Base-by-base conservation (phyloP, 2,113 vertebrate species). In the Anthoscopus minutus region DNA sequence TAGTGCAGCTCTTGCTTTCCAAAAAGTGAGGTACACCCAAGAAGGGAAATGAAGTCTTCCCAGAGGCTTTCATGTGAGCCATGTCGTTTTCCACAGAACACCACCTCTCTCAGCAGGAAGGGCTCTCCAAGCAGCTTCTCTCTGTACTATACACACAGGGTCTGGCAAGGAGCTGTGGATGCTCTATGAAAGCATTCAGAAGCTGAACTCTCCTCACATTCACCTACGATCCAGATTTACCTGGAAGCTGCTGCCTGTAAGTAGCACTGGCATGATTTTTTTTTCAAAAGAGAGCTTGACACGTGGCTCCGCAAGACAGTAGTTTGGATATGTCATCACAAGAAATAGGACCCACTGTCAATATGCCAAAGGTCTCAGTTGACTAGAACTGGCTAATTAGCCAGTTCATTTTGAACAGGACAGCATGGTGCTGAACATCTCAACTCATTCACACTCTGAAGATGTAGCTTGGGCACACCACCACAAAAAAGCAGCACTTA, bases 101-200 rank as follows among this genome's bases (percentile, higher is more conserved):
- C 17, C 60, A 61, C 42, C 20, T 44, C 19, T 44, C 72, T 16
- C 54, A 83, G 42, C 45, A 88, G 21, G 50, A 45, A 60, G 38
- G 42, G 44, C 51, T 81, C 42, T 65, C 56, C 4, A 1, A 38
- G 61, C 61, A 71, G 61, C 11, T 56, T 35, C 66, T 45, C 35
- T 38, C 51, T 33, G 6, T 14, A 18, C 37, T 8, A 37, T 14
- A 6, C 45, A 48, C 0, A 0, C 11, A 60, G 45, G 17, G 25
- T 28, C n/a, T 61, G 38, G 44, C 31, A 64, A 62, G 54, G 45
- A 81, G 40, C n/a, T 81, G 17, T 14, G 35, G 33, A 50, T 1
- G 8, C 44, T 40, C 10, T 10, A 2, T 11, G 38, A 40, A 78
- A 81, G 45, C 50, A 13, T 1, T 9, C 0, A 0, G n/a, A 66